Evolutionary conservation across 1,140 invertebrate genomes (phyloP).

Genomic region (Teleogryllus occipitalis): DNA sequence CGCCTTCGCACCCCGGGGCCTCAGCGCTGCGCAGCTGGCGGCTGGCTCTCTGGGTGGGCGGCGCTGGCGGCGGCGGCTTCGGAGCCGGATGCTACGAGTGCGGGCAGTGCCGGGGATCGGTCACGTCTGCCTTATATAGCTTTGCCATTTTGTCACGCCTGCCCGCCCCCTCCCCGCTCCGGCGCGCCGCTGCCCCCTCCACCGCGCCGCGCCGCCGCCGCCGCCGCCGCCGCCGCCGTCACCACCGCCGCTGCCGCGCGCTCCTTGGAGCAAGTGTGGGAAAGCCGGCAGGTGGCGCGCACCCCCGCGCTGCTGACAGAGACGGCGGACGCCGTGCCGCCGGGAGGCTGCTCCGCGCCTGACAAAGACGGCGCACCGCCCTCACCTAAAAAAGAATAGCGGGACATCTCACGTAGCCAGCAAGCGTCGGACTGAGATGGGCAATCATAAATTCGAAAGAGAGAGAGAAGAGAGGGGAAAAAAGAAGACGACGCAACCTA

Average conservation of each 20-base stretch:
- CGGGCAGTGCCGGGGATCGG: background rate
- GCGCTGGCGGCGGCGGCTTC: background rate
- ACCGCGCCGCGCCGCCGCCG: background rate
- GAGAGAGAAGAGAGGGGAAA: background rate
- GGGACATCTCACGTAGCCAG: background rate
- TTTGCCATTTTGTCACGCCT: constrained; percentile 3
- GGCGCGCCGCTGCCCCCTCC: too few species aligned
- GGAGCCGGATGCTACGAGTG: too few species aligned
- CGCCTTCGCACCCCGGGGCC: background rate
- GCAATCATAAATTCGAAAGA: background rate
- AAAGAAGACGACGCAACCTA: background rate
- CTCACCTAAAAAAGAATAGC: background rate
- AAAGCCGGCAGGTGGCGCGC: background rate
- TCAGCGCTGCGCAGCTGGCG: background rate
- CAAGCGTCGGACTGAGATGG: background rate
- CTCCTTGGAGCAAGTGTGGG: constrained; percentile 2
- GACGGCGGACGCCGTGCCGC: too few species aligned
- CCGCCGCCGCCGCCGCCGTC: too few species aligned
- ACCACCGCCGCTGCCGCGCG: too few species aligned
- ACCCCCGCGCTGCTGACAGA: background rate
- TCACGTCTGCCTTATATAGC: constrained; percentile 3
- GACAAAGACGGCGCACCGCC: background rate
- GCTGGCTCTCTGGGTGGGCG: too few species aligned
- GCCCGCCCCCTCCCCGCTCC: too few species aligned
- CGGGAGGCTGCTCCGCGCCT: too few species aligned